These are phyloP conservation scores for Ceyx cyanopectus DNA, from an alignment of 2,113 vertebrate species.

Conservation along the genomic window DNA sequence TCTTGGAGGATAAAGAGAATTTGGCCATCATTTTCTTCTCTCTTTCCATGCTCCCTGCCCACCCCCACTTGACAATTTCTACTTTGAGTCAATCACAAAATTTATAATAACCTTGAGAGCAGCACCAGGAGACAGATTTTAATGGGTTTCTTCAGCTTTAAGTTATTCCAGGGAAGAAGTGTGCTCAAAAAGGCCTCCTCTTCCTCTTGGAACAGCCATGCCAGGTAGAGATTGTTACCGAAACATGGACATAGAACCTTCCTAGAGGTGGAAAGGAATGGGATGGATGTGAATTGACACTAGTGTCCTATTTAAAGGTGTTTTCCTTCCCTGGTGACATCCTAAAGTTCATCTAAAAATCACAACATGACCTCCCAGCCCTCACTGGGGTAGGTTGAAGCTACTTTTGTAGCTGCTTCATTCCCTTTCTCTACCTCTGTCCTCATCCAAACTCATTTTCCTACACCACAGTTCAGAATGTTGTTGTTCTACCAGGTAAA, in stretches of 20 bases:
- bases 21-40: fast-evolving
- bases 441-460: background rate
- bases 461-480: background rate
- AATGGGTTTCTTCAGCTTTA: background rate
- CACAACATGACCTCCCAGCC: background rate
- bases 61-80: fast-evolving
- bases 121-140: background rate
- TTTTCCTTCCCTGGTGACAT: background rate
- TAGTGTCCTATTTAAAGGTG: background rate
- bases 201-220: background rate
- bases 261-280: fast-evolving
- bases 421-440: background rate
- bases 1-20: background rate
- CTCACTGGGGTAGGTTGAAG: background rate
- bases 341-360: background rate
- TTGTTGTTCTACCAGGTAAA: background rate
- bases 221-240: background rate
- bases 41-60: too few species aligned
- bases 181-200: fast-evolving
- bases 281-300: background rate
- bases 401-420: fast-evolving
- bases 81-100: background rate
- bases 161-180: background rate
- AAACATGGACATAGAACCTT: background rate
- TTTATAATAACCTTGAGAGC: fast-evolving